Percentiles rank a stretch among this genome's conserved stretches.
These are phyloP conservation scores for Drosophila erecta DNA, from an alignment of 1,140 invertebrate species.

Conservation along the genomic window DNA sequence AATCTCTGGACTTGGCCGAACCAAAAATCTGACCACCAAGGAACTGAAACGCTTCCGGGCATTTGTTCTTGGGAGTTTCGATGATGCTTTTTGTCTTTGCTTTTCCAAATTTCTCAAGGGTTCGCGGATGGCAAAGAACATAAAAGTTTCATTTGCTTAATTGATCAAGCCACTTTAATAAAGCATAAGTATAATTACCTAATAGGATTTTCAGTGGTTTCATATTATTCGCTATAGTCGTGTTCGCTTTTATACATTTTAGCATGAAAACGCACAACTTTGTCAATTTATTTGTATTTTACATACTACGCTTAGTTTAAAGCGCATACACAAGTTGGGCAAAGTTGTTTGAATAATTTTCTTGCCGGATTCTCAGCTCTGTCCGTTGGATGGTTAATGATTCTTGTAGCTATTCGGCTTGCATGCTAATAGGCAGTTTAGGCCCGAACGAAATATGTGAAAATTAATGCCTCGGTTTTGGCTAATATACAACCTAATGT, in stretches of 20 bases:
- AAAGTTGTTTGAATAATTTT: not conserved
- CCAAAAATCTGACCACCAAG: constrained; percentile 48
- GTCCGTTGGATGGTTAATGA: constrained; percentile 32
- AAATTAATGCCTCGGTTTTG: constrained; percentile 50
- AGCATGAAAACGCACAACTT: no score
- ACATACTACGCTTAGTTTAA: not conserved
- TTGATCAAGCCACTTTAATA: constrained; percentile 11
- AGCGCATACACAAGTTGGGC: not conserved
- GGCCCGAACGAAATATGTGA: constrained; percentile 25
- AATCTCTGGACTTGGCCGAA: constrained; percentile 29
- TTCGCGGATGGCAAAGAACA: constrained; percentile 6
- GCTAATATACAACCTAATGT: constrained; percentile 38
- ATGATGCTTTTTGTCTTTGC: constrained; percentile 5
- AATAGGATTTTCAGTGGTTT: no score
- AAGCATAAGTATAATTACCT: constrained; percentile 5
- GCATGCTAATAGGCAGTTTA: constrained; percentile 64
- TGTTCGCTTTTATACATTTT: no score
- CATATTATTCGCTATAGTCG: no score
- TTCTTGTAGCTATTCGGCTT: constrained; percentile 33
- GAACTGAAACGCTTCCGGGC: constrained; percentile 50
- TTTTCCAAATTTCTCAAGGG: constrained; percentile 10
- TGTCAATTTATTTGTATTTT: no score
- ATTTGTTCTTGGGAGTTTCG: constrained; percentile 21
- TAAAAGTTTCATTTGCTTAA: constrained; percentile 7
- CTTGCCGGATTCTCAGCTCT: constrained; percentile 5